Conservation (phyloP, 2,113 vertebrate genomes). For the Syrrhaptes paradoxus region DNA sequence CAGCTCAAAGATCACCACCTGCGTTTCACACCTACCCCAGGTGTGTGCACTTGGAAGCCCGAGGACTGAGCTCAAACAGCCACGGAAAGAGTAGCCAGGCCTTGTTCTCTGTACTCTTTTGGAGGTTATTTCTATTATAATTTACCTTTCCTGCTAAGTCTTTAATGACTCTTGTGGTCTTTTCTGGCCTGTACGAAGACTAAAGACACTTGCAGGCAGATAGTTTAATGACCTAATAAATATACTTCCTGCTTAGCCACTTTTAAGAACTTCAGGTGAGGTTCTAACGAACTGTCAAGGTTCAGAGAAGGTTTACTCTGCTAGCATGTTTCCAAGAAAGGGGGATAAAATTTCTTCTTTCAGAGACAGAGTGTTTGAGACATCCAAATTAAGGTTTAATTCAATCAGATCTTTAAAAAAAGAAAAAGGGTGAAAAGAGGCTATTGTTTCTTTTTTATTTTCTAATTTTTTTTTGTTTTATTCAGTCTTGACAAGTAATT, state of each 20-base stretch:
- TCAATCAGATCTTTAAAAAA: neutral
- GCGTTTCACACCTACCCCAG: fast-evolving
- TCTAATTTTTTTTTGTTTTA: neutral
- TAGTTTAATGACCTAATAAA: neutral
- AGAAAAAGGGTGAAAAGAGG: neutral
- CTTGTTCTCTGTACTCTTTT: neutral
- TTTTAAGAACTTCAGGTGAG: neutral
- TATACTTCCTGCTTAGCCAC: neutral
- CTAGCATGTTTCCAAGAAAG: neutral
- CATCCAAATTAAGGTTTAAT: neutral
- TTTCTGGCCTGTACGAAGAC: neutral
- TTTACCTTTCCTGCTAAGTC: neutral
- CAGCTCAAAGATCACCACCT: neutral
- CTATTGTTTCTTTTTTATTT: neutral
- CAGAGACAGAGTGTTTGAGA: neutral
- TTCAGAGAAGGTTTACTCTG: neutral
- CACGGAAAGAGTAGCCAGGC: neutral
- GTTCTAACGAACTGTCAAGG: neutral
- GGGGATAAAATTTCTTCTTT: neutral
- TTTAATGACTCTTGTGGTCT: neutral
- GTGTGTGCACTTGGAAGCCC: neutral
- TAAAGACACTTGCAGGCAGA: neutral
- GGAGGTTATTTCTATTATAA: neutral
- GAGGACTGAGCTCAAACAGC: neutral
- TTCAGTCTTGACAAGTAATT: neutral